A percentile compares a stretch with the other conserved stretches of the same genome.
Conservation (phyloP, 2,888 invertebrate genomes). For the Petrolisthes manimaculis region DNA sequence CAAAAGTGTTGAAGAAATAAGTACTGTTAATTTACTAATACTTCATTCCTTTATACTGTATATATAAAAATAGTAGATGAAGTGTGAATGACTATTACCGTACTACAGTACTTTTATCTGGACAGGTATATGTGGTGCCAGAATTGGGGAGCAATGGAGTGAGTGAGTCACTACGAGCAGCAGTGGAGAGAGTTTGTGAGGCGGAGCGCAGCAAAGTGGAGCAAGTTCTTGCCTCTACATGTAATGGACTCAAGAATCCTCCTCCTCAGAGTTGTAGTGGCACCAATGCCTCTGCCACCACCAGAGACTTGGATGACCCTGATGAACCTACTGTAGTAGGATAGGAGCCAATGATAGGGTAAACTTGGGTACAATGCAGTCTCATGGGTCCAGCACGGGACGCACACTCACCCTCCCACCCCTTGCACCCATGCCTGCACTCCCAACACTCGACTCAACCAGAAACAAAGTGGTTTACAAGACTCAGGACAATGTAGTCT, state of each 20-base stretch:
- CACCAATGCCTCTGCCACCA: background rate
- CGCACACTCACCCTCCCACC: background rate
- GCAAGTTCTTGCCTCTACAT: constrained; percentile 30
- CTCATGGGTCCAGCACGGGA: too few relatives aligned
- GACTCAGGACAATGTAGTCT: background rate
- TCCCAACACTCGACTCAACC: background rate
- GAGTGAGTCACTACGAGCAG: background rate
- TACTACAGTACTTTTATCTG: background rate
- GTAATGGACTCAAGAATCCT: constrained; percentile 3
- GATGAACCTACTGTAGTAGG: background rate
- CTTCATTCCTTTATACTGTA: background rate
- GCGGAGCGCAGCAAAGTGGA: constrained; percentile 41
- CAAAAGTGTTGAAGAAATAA: too few relatives aligned
- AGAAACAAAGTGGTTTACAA: background rate
- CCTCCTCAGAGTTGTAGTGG: background rate
- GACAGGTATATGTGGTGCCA: constrained; percentile 52
- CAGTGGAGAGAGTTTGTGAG: constrained; percentile 31
- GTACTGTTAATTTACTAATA: too few relatives aligned
- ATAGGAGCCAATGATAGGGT: background rate
- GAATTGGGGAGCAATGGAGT: constrained; percentile 25
- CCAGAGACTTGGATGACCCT: background rate
- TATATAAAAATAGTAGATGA: background rate
- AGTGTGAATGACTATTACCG: background rate
- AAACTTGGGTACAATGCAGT: background rate
- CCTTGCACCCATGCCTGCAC: background rate